A percentile compares a stretch with the other conserved stretches of the same genome.
phyloP scores from a whole-genome alignment of 2,113 vertebrate species.

The Oreochromis niloticus region DNA sequence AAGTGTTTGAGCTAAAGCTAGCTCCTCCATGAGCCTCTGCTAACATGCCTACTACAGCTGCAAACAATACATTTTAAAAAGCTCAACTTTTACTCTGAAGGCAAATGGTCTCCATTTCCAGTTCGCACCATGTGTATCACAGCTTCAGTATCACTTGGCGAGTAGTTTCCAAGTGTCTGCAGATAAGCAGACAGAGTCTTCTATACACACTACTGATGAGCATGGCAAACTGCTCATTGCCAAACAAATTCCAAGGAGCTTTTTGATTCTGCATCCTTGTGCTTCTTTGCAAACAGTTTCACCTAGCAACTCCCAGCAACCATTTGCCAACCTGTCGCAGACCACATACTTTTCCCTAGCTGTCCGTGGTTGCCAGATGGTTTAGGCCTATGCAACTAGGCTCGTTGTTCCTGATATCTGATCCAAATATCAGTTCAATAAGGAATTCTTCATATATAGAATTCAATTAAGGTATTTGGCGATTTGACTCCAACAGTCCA shows the following conservation, averaged over 20 bases:
- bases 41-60: fast-evolving
- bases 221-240: background rate
- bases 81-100: background rate
- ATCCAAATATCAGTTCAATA: background rate
- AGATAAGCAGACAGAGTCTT: background rate
- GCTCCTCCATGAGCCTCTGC: background rate
- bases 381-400: background rate
- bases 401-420: background rate
- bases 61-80: background rate
- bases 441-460: background rate
- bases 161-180: background rate
- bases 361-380: background rate
- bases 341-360: background rate
- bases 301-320: background rate
- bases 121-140: background rate
- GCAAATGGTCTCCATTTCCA: background rate
- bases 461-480: background rate
- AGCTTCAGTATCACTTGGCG: background rate
- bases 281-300: background rate
- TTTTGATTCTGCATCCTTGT: background rate
- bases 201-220: background rate
- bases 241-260: background rate
- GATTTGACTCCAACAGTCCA: background rate
- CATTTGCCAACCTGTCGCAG: background rate
- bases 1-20: background rate